Base-by-base conservation (phyloP, 2,888 invertebrate genomes). In the Keiferia lycopersicella region DNA sequence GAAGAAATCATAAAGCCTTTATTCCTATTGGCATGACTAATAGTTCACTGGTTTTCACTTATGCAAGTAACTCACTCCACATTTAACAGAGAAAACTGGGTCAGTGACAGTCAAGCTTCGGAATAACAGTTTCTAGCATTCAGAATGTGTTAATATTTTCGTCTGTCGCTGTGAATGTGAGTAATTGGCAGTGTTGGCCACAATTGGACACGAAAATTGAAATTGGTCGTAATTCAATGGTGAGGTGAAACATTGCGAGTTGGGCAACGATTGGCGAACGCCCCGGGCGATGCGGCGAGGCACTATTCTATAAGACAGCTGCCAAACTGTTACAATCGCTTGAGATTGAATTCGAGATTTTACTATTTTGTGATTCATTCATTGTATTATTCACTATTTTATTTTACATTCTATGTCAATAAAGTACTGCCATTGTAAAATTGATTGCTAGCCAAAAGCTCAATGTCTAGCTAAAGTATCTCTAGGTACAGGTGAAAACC, bases 171-270 rank as follows among this genome's bases (percentile, higher is more conserved):
- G 34, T 26, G 56, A 16, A 10, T 30, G 53, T 34, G 38, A 39
- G 38, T 58, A 20, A 58, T 58, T 38, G 58, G 16, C 8, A 10
- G 39, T 20, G 58, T 58, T 20, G 26, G 38, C 18, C 26, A 58
- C 39, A 20, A 39, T 39, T 39, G 58, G 57, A 57, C 58, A 14
- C 39, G 39, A 38, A 20, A 58, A 58, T 58, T 58, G 58, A 58
- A 58, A 58, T 20, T 65, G 65, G 67, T 69, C 67, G 65, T 61
- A 64, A 66, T 53, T 61, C 30, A 53, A 50, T 61, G 56, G 64
- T 66, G 66, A 57, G 65, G 65, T 63, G 68, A 53, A 53, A 51
- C 60, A 65, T 69, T 69, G 68, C 64, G 66, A 65, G 62, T 68
- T 64, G 60, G 48, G 56, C 56, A 34, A 56, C 38, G 34, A 51